Percentiles rank a stretch among this genome's conserved stretches.
Evolutionary conservation across 2,888 invertebrate species (phyloP).

Genomic region (Artemia sinica): DNA sequence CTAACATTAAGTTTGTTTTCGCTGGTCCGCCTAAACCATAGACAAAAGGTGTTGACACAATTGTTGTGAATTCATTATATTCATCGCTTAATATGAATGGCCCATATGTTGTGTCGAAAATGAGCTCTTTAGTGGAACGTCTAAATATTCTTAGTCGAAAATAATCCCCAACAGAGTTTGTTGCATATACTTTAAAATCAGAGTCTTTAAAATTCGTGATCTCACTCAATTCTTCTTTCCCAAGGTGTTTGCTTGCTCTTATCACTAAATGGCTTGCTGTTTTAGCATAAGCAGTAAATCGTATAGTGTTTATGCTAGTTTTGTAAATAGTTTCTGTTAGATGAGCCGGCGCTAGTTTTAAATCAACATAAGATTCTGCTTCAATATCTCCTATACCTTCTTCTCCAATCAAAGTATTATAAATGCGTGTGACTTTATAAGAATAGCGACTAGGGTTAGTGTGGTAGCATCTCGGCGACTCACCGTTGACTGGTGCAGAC

Average conservation of each 20-base stretch:
- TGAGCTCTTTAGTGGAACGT: conserved; percentile 30
- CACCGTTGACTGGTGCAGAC: background rate
- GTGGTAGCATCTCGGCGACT: conserved; percentile 18
- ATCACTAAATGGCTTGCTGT: background rate
- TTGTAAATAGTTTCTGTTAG: background rate
- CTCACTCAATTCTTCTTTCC: background rate
- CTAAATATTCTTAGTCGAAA: conserved; percentile 32
- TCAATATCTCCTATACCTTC: background rate
- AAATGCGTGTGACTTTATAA: conserved; percentile 16
- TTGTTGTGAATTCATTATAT: conserved; percentile 44
- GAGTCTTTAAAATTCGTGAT: background rate
- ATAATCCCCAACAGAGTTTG: background rate
- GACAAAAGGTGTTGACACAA: conserved; percentile 36
- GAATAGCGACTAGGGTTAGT: conserved; percentile 18
- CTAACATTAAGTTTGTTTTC: background rate
- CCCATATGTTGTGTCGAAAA: conserved; percentile 40
- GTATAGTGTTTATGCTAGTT: background rate
- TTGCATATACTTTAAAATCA: background rate
- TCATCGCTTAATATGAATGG: conserved; percentile 42
- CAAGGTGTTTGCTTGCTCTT: conserved; percentile 3
- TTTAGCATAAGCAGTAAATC: background rate
- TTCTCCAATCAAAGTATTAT: background rate
- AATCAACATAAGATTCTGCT: background rate
- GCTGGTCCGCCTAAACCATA: conserved; percentile 36
- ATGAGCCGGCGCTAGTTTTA: background rate